Conservation (phyloP, 2,113 vertebrate genomes). For the Collichthys lucidus region DNA sequence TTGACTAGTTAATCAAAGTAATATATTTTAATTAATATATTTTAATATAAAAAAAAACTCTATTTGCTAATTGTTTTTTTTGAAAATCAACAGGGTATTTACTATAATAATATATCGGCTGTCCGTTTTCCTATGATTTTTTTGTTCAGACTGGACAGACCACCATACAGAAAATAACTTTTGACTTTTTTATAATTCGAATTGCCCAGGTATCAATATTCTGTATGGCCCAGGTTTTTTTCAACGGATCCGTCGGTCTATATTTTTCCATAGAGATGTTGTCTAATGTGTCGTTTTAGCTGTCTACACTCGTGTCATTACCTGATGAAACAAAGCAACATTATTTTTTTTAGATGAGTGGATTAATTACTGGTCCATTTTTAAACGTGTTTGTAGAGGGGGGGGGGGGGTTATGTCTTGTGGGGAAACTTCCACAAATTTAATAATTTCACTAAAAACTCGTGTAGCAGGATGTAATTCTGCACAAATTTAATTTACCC, state of each 20-base stretch:
- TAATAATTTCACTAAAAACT: slow-evolving; percentile 32
- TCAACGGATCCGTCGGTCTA: slow-evolving; percentile 35
- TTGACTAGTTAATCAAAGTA: slow-evolving; percentile 83
- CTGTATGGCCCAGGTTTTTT: slow-evolving; percentile 45
- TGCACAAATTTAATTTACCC: not conserved
- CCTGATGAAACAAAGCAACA: slow-evolving; percentile 27
- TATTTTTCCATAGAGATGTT: slow-evolving; percentile 61
- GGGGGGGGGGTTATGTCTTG: not conserved
- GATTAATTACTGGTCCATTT: slow-evolving; percentile 34
- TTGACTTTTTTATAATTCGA: slow-evolving; percentile 69
- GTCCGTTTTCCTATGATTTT: slow-evolving; percentile 67
- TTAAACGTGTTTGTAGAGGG: slow-evolving; percentile 31
- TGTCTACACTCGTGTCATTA: slow-evolving; percentile 45
- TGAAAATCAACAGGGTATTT: slow-evolving; percentile 85
- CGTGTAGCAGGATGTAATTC: slow-evolving; percentile 24
- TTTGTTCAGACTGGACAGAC: slow-evolving; percentile 63
- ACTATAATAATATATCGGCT: slow-evolving; percentile 76
- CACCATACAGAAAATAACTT: slow-evolving; percentile 51
- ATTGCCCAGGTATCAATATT: slow-evolving; percentile 55
- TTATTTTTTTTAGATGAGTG: slow-evolving; percentile 31
- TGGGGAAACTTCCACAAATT: slow-evolving; percentile 20
- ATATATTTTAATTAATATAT: slow-evolving; percentile 90
- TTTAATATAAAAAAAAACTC: slow-evolving; percentile 81
- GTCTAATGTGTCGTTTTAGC: slow-evolving; percentile 53
- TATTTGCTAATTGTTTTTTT: slow-evolving; percentile 83